A percentile compares a stretch with the other conserved stretches of the same genome.
phyloP scores from a whole-genome alignment of 2,888 invertebrate species.

The Tipula unca region DNA sequence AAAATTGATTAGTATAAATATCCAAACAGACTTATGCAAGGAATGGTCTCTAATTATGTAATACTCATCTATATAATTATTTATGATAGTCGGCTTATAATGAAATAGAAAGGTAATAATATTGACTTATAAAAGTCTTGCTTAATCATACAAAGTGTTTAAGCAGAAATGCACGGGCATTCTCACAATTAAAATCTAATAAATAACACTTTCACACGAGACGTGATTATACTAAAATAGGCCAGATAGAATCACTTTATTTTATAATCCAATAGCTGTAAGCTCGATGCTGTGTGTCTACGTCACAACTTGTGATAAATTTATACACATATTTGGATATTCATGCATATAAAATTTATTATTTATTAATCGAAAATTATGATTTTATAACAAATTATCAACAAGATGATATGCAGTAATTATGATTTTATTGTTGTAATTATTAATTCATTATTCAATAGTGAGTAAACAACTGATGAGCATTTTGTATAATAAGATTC shows the following conservation, averaged over 20 bases:
- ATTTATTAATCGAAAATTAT: not conserved
- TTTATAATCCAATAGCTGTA: too few relatives aligned
- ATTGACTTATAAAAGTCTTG: not conserved
- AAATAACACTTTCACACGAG: not conserved
- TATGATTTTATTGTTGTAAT: not conserved
- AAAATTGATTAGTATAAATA: too few relatives aligned
- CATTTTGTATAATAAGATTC: not conserved
- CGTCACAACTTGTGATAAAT: not conserved
- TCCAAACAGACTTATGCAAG: too few relatives aligned
- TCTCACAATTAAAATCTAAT: not conserved
- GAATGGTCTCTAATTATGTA: not conserved
- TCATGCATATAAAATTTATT: not conserved
- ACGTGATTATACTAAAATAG: not conserved
- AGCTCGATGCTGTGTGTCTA: too few relatives aligned
- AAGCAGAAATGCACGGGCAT: not conserved
- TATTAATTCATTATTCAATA: not conserved
- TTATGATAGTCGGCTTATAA: not conserved
- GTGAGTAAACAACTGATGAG: not conserved
- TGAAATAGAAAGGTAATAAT: not conserved
- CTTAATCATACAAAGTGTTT: not conserved
- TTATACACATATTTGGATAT: not conserved
- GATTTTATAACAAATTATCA: not conserved
- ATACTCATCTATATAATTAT: not conserved
- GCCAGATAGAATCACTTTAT: too few relatives aligned
- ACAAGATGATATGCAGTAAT: not conserved